Conservation (phyloP, 2,113 vertebrate genomes). For the Lagopus leucura region DNA sequence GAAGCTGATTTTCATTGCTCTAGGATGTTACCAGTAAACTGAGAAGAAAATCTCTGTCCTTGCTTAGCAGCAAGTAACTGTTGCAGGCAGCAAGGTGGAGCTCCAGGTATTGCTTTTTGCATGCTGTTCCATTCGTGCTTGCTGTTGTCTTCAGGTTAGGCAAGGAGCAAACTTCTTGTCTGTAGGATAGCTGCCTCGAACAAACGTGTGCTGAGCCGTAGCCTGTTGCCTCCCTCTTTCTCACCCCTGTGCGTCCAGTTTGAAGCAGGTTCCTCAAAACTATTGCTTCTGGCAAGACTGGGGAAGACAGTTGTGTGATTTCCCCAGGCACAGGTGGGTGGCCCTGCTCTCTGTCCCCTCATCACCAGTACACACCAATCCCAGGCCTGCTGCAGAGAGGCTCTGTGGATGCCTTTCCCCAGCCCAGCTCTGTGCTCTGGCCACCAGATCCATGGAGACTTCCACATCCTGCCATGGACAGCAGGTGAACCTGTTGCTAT, state of each 20-base stretch:
- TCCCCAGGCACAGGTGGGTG: neutral
- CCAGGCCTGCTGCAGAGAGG: neutral
- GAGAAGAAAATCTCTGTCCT: neutral
- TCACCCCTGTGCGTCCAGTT: neutral
- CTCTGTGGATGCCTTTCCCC: neutral
- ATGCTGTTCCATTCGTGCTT: fast-evolving
- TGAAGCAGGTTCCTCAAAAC: neutral
- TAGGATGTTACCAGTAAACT: fast-evolving
- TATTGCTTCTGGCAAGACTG: neutral
- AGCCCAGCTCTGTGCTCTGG: neutral
- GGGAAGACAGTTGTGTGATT: neutral
- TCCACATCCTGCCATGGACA: neutral
- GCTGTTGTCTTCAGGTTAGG: neutral
- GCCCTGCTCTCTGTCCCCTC: neutral
- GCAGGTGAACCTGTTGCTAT: constrained; percentile 12
- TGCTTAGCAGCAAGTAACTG: neutral
- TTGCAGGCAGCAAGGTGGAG: neutral
- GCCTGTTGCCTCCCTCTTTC: neutral
- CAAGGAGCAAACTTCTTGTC: neutral
- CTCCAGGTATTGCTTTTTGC: neutral
- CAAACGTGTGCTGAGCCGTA: neutral
- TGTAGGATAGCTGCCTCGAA: neutral
- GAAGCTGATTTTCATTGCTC: neutral
- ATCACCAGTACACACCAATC: fast-evolving
- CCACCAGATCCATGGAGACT: neutral